Evolutionary conservation across 2,888 invertebrate genomes (phyloP).

Genomic region (Hylaea fasciaria): DNA sequence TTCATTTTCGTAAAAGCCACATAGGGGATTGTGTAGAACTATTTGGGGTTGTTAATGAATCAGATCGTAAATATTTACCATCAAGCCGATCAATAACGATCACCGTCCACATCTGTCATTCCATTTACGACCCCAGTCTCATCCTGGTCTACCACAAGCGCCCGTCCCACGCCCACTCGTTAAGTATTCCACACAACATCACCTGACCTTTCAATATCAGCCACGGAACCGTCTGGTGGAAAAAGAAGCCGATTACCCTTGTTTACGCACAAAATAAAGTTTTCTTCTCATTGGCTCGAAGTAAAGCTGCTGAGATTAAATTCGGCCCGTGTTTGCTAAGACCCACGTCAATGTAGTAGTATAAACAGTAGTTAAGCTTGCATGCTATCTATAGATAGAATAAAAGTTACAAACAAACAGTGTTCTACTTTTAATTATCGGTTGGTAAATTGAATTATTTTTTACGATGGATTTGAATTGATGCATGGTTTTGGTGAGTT

Average conservation of each 20-base stretch:
- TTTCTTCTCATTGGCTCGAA: constrained; percentile 76
- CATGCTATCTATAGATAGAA: neutral
- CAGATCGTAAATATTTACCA: constrained; percentile 13
- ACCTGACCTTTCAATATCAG: constrained; percentile 72
- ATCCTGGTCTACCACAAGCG: constrained; percentile 41
- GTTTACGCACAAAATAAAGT: constrained; percentile 81
- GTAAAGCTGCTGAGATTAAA: constrained; percentile 80
- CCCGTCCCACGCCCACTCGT: constrained; percentile 39
- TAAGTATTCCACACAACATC: constrained; percentile 71
- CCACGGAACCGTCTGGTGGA: constrained; percentile 61
- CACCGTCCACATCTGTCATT: constrained; percentile 41
- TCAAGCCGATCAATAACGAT: constrained; percentile 4
- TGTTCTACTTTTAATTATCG: no score
- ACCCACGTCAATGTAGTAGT: constrained; percentile 39
- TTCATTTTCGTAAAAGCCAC: no score
- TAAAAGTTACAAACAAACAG: neutral
- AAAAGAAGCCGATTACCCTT: constrained; percentile 75
- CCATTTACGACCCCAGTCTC: constrained; percentile 52
- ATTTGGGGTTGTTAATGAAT: constrained; percentile 16
- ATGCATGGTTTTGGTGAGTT: no score
- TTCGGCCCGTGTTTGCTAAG: constrained; percentile 74
- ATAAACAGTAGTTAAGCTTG: constrained; percentile 15
- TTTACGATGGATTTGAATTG: no score
- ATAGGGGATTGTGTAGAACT: no score
- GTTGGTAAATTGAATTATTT: no score